These are phyloP conservation scores for Stegostoma tigrinum DNA, from an alignment of 2,113 vertebrate species.

Conservation along the genomic window DNA sequence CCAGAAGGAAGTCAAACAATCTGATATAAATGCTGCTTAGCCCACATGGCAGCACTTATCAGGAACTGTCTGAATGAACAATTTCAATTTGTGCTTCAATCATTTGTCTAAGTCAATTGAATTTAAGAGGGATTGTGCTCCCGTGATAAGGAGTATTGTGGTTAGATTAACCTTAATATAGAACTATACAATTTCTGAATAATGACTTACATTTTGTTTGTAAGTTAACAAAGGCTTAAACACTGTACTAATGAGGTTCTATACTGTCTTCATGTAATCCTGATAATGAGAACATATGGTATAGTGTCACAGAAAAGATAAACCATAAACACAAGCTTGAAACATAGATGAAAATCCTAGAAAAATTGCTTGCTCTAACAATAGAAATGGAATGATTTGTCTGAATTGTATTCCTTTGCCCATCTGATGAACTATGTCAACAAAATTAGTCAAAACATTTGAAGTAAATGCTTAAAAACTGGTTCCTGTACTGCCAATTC, in stretches of 20 bases:
- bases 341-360: not conserved
- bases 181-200: not conserved
- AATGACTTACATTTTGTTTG: not conserved
- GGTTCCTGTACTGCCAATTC: constrained; percentile 3
- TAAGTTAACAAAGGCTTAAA: not conserved
- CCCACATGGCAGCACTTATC: not conserved
- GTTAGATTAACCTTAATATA: not conserved
- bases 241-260: not conserved
- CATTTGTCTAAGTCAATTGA: not conserved
- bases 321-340: not conserved
- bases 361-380: not conserved
- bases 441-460: not conserved
- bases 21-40: not conserved
- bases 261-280: not conserved
- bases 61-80: not conserved
- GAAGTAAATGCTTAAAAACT: not conserved
- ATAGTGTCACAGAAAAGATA: not conserved
- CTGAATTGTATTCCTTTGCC: not conserved
- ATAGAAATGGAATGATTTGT: constrained; percentile 12
- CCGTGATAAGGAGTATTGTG: not conserved
- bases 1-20: not conserved
- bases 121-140: not conserved
- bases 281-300: not conserved
- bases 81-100: not conserved
- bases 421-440: not conserved